Conservation (phyloP, 2,888 invertebrate species). For the Cetonia aurata region DNA sequence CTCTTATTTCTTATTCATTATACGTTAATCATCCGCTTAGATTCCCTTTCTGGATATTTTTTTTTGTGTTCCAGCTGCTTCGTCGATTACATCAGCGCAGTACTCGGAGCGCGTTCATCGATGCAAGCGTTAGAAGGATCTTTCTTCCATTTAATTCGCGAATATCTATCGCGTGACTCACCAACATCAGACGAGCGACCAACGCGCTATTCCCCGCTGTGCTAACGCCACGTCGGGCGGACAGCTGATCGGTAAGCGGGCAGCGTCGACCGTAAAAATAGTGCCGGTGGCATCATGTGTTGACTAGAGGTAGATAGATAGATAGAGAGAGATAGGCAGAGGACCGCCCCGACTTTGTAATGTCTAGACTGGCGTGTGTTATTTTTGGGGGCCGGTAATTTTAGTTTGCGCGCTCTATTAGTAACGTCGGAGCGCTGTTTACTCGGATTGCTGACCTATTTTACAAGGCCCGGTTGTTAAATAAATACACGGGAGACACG, state of each 20-base stretch:
- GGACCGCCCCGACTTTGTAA: slow-evolving; percentile 40
- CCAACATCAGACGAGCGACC: no score
- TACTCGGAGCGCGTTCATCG: neutral
- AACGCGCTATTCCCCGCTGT: neutral
- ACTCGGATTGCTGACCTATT: slow-evolving; percentile 41
- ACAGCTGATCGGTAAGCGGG: slow-evolving; percentile 31
- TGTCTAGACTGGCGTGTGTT: slow-evolving; percentile 47
- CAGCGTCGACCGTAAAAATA: slow-evolving; percentile 45
- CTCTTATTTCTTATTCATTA: no score
- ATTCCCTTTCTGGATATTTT: no score
- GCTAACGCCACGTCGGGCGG: neutral
- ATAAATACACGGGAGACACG: neutral
- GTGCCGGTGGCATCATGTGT: slow-evolving; percentile 45
- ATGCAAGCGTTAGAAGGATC: neutral
- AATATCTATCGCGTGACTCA: no score
- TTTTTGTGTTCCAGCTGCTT: no score
- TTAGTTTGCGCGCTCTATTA: slow-evolving; percentile 40
- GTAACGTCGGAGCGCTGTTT: slow-evolving; percentile 4
- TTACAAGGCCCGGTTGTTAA: slow-evolving; percentile 15
- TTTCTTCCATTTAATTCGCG: no score
- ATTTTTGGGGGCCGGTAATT: slow-evolving; percentile 46
- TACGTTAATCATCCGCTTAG: no score
- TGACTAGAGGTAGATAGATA: neutral
- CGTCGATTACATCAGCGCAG: no score
- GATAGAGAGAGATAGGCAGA: no score